Percentiles rank a stretch among this genome's conserved stretches.
phyloP scores from a whole-genome alignment of 1,140 invertebrate genomes.

The Papilio polyxenes region DNA sequence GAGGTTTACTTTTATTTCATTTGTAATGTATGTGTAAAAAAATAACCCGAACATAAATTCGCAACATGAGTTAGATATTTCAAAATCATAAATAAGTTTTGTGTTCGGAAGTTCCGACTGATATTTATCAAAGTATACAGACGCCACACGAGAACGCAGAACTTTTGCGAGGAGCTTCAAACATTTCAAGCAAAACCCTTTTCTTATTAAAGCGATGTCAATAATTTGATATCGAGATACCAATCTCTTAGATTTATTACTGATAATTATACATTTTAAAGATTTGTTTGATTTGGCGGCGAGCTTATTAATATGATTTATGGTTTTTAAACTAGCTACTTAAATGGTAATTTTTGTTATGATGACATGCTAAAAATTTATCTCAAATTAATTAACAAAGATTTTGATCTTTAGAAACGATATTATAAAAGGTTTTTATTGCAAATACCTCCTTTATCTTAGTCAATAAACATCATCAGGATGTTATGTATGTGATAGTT shows the following conservation, averaged over 20 bases:
- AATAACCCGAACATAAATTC: background rate
- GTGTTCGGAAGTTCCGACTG: background rate
- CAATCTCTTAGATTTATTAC: conserved; percentile 21
- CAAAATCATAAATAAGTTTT: background rate
- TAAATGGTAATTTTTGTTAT: conserved; percentile 12
- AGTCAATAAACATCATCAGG: background rate
- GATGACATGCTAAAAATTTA: conserved; percentile 13
- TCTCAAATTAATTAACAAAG: background rate
- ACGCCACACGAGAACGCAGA: conserved; percentile 5
- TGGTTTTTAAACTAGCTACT: background rate
- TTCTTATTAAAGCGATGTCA: conserved; percentile 7
- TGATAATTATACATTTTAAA: conserved; percentile 24
- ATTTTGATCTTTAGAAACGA: background rate
- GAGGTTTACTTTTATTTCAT: too few relatives aligned
- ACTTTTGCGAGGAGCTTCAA: conserved; percentile 19
- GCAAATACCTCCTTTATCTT: background rate
- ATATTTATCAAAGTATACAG: conserved; percentile 32
- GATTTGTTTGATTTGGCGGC: conserved; percentile 18
- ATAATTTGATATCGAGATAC: conserved; percentile 24
- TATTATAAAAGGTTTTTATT: background rate
- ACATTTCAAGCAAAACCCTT: conserved; percentile 12
- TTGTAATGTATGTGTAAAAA: background rate
- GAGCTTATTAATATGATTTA: conserved; percentile 3
- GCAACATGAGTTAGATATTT: background rate
- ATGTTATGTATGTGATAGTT: background rate